Conservation (phyloP, 1,140 invertebrate species). For the Hetaerina americana region DNA sequence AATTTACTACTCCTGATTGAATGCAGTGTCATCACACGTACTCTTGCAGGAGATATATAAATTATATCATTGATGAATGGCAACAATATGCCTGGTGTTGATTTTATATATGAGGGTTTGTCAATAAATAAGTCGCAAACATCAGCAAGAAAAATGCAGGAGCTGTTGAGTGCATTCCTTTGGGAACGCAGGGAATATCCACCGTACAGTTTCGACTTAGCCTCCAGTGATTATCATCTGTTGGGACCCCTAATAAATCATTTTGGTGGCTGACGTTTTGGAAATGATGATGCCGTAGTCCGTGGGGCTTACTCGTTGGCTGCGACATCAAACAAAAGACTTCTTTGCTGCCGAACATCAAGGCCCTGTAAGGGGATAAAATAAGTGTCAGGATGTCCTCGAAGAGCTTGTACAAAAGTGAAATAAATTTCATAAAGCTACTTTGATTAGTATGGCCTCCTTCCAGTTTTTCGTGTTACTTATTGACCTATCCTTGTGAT, state of each 20-base stretch:
- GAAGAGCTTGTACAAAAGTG: background rate
- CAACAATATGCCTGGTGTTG: too few relatives aligned
- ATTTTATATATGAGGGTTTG: too few relatives aligned
- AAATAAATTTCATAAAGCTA: background rate
- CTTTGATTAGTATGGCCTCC: background rate
- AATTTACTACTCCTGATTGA: too few relatives aligned
- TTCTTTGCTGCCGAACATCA: background rate
- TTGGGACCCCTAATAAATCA: slow-evolving; percentile 5
- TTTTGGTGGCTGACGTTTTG: slow-evolving; percentile 10
- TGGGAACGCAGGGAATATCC: background rate
- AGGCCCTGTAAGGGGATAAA: background rate
- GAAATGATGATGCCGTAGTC: slow-evolving; percentile 9
- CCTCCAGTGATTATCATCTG: slow-evolving; percentile 1
- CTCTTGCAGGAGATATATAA: too few relatives aligned
- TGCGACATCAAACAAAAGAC: background rate
- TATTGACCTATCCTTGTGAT: background rate
- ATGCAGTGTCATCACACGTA: too few relatives aligned
- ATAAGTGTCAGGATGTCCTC: background rate
- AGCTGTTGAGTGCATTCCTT: background rate
- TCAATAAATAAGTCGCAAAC: too few relatives aligned
- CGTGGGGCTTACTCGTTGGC: background rate
- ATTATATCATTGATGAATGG: too few relatives aligned
- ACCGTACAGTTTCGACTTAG: background rate
- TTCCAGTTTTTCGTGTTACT: background rate
- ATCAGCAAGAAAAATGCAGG: too few relatives aligned